These are phyloP conservation scores for Pogonophryne albipinna DNA, from an alignment of 2,797 vertebrate genomes.

Conservation along the genomic window DNA sequence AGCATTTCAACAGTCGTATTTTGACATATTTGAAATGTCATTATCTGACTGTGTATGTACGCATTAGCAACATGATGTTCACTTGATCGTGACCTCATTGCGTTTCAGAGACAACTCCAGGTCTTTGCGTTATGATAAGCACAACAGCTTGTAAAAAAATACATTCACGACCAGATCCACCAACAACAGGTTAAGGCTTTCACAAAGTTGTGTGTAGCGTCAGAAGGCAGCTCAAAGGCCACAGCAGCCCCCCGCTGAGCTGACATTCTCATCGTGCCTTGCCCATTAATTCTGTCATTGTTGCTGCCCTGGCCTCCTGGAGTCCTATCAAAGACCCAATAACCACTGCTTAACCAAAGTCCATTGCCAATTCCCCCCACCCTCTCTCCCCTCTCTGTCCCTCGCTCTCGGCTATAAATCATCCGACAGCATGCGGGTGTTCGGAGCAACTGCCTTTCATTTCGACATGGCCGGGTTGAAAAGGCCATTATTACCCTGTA, in stretches of 20 bases:
- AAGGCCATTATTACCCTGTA: constrained; percentile 83
- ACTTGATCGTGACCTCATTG: constrained; percentile 46
- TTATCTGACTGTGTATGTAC: constrained; percentile 14
- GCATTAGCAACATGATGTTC: constrained; percentile 29
- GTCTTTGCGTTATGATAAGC: constrained; percentile 33
- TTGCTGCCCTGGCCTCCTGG: constrained; percentile 85
- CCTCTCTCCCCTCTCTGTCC: constrained; percentile 37
- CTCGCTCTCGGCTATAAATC: constrained; percentile 66
- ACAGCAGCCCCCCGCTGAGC: constrained; percentile 77
- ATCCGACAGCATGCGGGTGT: constrained; percentile 75
- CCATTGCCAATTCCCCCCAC: constrained; percentile 74
- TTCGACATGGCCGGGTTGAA: constrained; percentile 72
- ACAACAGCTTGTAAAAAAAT: constrained; percentile 53
- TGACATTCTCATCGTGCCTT: constrained; percentile 88
- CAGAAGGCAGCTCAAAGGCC: constrained; percentile 83
- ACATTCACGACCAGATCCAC: constrained; percentile 68
- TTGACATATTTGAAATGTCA: neutral
- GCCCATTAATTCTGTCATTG: constrained; percentile 89
- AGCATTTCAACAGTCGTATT: neutral
- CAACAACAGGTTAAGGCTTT: constrained; percentile 79
- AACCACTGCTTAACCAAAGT: constrained; percentile 86
- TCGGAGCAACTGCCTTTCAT: constrained; percentile 76
- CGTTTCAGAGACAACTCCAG: constrained; percentile 53
- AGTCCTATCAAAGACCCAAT: constrained; percentile 88
- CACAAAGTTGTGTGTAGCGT: constrained; percentile 71